Evolutionary conservation across 2,797 vertebrate species (phyloP), one percentile per base, ranked within the genome.

Genomic region (Chaenodraco wilsoni): DNA sequence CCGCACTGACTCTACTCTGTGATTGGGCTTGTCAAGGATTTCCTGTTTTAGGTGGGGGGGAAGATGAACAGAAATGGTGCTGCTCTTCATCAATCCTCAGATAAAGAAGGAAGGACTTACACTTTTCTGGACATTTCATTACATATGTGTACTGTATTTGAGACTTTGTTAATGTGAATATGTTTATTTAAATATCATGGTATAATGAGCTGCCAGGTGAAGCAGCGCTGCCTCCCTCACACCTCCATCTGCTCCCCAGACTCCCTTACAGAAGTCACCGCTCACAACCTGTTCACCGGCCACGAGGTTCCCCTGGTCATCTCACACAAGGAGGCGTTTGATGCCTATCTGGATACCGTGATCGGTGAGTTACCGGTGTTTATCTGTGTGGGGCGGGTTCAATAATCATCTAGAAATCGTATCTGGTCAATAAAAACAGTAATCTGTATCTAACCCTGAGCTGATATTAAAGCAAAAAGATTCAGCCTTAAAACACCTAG

Each of bases 241-340:
- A 61, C 72, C 86, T 65, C 48, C 59, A 58, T 68, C 66, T 83
- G 60, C 88, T 79, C 76, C 67, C 19, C 94, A 99, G 98, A 99
- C 81, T 95, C 93, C 7, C 93, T 96, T 5, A 96, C 96, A 3
- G 93, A 95, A 2, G 95, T 98, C 88, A 96, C 80, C 0, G 97
- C 96, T 69, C 84, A 92, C 74, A 97, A 96, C 89, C 65, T 96
- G 87, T 94, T 99, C 86, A 99, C 96, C 0, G 82, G 87, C 70
- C 95, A 85, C 15, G 96, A 98, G 83, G 87, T 98, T 76, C 98
- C 97, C 13, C 71, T 99, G 37, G 76, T 99, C 49, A 94, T 99
- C 84, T 95, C 94, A 46, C 93, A 91, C 74, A 92, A 92, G 74
- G 81, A 55, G 56, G 90, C 87, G n/a, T 96, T 97, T 60, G 93